Conservation (phyloP, 2,888 invertebrate genomes). For the Dioctria linearis region DNA sequence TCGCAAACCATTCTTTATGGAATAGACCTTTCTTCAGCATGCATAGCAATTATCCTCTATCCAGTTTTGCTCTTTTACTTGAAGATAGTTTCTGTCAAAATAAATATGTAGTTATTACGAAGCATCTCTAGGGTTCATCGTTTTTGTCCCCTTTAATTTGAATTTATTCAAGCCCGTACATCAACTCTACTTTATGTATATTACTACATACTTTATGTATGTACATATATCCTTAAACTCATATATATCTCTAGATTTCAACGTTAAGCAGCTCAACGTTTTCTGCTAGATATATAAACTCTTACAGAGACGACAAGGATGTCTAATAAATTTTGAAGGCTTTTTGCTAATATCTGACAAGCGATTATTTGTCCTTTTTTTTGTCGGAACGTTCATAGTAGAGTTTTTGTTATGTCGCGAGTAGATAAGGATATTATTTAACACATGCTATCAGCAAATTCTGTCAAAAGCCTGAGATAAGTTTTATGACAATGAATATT, state of each 20-base stretch:
- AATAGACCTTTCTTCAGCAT: background rate
- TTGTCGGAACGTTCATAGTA: too few species aligned
- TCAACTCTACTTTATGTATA: background rate
- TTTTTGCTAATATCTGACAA: constrained; percentile 33
- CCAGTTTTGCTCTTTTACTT: background rate
- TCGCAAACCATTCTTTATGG: constrained; percentile 5
- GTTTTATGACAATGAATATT: too few species aligned
- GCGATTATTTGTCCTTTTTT: constrained; percentile 12
- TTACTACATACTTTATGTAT: background rate
- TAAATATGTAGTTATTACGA: constrained; percentile 15
- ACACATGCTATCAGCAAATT: too few species aligned
- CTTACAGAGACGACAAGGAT: background rate
- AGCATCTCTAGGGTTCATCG: constrained; percentile 7
- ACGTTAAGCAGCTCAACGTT: too few species aligned
- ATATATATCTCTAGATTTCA: too few species aligned
- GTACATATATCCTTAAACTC: background rate
- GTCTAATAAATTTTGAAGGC: constrained; percentile 22
- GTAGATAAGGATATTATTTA: too few species aligned
- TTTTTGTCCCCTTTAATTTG: constrained; percentile 25
- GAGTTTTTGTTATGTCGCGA: too few species aligned
- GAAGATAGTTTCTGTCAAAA: constrained; percentile 17
- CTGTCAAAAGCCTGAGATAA: too few species aligned
- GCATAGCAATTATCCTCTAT: background rate
- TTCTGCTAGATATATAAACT: too few species aligned
- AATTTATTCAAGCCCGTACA: background rate